A percentile compares a stretch with the other conserved stretches of the same genome.
Conservation (phyloP, 2,888 invertebrate species). For the Herminia tarsipennalis region DNA sequence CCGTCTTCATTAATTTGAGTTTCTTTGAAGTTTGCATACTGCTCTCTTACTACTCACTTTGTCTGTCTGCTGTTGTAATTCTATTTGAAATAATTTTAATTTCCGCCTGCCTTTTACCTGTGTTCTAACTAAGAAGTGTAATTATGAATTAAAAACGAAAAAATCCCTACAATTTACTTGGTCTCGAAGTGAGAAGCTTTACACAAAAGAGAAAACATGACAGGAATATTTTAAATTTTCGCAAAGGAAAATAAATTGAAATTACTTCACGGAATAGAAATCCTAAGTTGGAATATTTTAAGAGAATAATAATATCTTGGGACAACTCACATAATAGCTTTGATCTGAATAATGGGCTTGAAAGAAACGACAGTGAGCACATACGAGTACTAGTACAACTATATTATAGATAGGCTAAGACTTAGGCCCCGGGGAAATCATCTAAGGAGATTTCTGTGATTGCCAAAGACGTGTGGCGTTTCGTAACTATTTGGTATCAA, state of each 20-base stretch:
- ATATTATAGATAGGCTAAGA: conserved; percentile 28
- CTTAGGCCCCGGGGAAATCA: conserved; percentile 66
- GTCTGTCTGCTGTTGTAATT: conserved; percentile 11
- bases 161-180: conserved; percentile 17
- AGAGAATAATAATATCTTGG: no score
- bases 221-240: conserved; percentile 17
- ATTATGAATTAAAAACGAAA: conserved; percentile 19
- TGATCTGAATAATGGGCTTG: conserved; percentile 7
- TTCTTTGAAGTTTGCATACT: conserved; percentile 62
- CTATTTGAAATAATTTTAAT: not conserved
- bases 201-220: conserved; percentile 26
- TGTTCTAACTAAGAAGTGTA: conserved; percentile 1
- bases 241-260: conserved; percentile 22
- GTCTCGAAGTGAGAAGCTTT: conserved; percentile 17
- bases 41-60: conserved; percentile 38
- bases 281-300: conserved; percentile 4
- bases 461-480: conserved; percentile 30
- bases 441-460: conserved; percentile 51
- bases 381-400: not conserved
- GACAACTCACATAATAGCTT: no score
- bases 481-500: conserved; percentile 11
- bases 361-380: conserved; percentile 7
- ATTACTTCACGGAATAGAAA: conserved; percentile 9
- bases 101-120: not conserved
- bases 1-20: conserved; percentile 67